Percentiles rank a stretch among this genome's conserved stretches.
Conservation (phyloP, 2,888 invertebrate species). For the Lasioglossum zephyrum region DNA sequence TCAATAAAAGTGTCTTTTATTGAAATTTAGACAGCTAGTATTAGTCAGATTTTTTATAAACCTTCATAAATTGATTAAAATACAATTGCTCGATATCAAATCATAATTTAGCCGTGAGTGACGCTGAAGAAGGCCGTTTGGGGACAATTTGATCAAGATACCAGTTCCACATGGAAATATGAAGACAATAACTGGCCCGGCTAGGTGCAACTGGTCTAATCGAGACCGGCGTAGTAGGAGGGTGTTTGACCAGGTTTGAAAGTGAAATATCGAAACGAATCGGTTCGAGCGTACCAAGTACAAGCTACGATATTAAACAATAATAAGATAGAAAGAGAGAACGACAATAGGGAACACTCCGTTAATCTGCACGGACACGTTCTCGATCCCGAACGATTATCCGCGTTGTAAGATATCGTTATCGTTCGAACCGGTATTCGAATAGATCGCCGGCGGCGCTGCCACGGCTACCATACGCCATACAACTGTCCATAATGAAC, state of each 20-base stretch:
- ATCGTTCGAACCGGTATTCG: constrained; percentile 54
- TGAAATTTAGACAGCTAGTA: too few species aligned
- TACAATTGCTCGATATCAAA: too few species aligned
- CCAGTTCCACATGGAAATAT: not conserved
- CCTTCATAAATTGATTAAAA: too few species aligned
- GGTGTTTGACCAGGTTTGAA: constrained; percentile 5
- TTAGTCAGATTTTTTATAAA: too few species aligned
- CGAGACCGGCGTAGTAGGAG: not conserved
- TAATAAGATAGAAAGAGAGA: constrained; percentile 36
- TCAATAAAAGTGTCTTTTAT: too few species aligned
- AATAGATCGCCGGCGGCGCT: constrained; percentile 62
- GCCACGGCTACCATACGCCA: constrained; percentile 50
- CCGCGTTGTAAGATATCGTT: constrained; percentile 58
- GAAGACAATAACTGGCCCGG: not conserved
- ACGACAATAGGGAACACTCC: constrained; percentile 55
- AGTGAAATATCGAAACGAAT: constrained; percentile 3
- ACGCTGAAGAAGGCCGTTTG: not conserved
- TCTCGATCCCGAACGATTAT: constrained; percentile 68
- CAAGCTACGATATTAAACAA: constrained; percentile 53
- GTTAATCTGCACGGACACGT: constrained; percentile 68
- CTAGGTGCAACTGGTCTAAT: not conserved
- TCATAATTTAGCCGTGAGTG: not conserved
- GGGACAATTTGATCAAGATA: not conserved
- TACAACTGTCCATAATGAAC: constrained; percentile 63
- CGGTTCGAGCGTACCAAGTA: not conserved